Evolutionary conservation across 2,797 vertebrate genomes (phyloP), one percentile per base, ranked within the genome.

Genomic region (Gallinago nigripennis): DNA sequence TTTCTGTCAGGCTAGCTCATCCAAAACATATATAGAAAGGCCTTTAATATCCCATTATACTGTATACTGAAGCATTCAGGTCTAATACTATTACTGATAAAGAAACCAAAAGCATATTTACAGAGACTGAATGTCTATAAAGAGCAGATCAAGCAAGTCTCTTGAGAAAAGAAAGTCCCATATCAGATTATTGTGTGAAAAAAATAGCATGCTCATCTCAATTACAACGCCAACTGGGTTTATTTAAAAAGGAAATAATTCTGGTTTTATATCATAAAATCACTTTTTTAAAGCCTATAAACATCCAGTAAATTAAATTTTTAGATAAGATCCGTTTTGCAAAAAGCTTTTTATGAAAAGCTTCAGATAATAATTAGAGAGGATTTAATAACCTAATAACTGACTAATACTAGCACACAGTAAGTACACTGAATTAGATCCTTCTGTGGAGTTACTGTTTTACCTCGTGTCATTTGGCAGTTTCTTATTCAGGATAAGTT

Each of bases 51-150:
- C 88, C 88, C 63, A 95, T 89, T 94, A 95, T 91, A 89, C 58
- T 92, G 68, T 91, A 93, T 96, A 84, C 89, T 90, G 91, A 97
- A 96, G 92, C 88, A 94, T 96, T 96, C 92, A 86, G 96, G 65
- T 95, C 94, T 97, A 96, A 96, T 97, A 87, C 94, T 96, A 93
- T 96, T 97, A 96, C 94, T 94, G 96, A 97, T 97, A 97, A 96
- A 97, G 97, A 97, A 97, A 91, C 92, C 91, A 94, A 97, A 97
- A 97, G 93, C 96, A 94, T 98, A 97, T 98, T 97, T 98, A 97
- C 95, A 95, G 95, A 98, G 96, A 92, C 92, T 92, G 89, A 93
- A 97, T 96, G 95, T 97, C 94, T 97, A 90, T 95, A 97, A 97
- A 97, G 93, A 97, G 90, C 85, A 97, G 95, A 97, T 97, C 88